A percentile compares a stretch with the other conserved stretches of the same genome.
phyloP scores from a whole-genome alignment of 1,140 invertebrate species.

The Apis mellifera region DNA sequence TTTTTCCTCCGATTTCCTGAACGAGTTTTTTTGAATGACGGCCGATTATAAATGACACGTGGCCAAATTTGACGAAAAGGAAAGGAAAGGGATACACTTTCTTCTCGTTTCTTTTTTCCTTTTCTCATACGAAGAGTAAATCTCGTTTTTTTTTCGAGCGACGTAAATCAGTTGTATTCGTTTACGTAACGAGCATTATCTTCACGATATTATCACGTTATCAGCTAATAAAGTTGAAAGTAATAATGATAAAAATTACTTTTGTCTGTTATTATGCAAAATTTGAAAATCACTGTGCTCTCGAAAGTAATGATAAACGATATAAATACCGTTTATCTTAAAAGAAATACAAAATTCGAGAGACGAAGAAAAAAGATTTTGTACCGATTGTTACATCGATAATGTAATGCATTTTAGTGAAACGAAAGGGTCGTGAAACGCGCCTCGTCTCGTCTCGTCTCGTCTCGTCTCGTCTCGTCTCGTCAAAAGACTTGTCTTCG shows the following conservation, averaged over 20 bases:
- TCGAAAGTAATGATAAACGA: no score
- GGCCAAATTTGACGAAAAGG: background rate
- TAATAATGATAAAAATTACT: no score
- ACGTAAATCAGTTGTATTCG: no score
- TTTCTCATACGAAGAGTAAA: no score
- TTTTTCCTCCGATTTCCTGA: background rate
- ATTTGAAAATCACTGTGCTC: no score
- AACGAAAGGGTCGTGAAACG: background rate
- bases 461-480: background rate
- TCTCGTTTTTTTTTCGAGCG: no score
- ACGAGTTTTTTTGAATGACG: background rate
- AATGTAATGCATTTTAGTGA: background rate
- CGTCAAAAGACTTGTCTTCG: slow-evolving; percentile 1
- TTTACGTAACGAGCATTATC: no score
- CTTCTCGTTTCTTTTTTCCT: no score
- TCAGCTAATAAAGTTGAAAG: no score
- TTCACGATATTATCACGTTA: no score
- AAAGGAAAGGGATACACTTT: background rate
- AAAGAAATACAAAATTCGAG: background rate
- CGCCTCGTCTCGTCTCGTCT: background rate
- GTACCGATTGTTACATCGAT: background rate
- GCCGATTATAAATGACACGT: background rate
- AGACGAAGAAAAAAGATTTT: background rate
- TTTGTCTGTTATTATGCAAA: no score
- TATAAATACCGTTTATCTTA: no score